Percentiles rank a stretch among this genome's conserved stretches.
phyloP scores from a whole-genome alignment of 2,888 invertebrate species.

The Salticus scenicus region DNA sequence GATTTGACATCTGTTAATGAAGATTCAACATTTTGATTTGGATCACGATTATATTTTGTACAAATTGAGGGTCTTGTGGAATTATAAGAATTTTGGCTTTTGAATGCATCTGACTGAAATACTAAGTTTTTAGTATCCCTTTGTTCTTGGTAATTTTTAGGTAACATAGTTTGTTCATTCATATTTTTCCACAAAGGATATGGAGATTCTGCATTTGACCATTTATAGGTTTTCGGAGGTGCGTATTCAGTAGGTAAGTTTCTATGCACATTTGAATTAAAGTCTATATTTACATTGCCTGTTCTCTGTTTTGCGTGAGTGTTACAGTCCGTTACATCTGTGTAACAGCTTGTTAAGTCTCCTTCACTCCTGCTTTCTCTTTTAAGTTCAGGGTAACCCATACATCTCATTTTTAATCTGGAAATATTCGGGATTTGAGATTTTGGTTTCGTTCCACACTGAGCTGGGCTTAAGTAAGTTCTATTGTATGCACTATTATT shows the following conservation, averaged over 20 bases:
- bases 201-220: background rate
- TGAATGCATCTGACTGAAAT: slow-evolving; percentile 29
- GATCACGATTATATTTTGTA: slow-evolving; percentile 52
- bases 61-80: slow-evolving; percentile 19
- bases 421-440: slow-evolving; percentile 32
- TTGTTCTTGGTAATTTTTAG: slow-evolving; percentile 7
- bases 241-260: slow-evolving; percentile 14
- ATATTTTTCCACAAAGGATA: slow-evolving; percentile 40
- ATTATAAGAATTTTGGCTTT: slow-evolving; percentile 22
- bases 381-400: slow-evolving; percentile 50
- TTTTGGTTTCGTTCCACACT: slow-evolving; percentile 53
- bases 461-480: slow-evolving; percentile 21
- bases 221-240: background rate
- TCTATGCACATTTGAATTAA: background rate
- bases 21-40: slow-evolving; percentile 22
- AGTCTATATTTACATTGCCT: background rate
- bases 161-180: background rate
- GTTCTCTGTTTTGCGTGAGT: background rate
- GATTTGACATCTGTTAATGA: slow-evolving; percentile 21
- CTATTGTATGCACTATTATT: slow-evolving; percentile 35
- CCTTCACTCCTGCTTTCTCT: slow-evolving; percentile 66
- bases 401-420: slow-evolving; percentile 42
- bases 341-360: slow-evolving; percentile 59
- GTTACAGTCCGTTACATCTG: slow-evolving; percentile 38
- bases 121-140: slow-evolving; percentile 26